These are phyloP conservation scores for Sarcoramphus papa DNA, from an alignment of 2,797 vertebrate species.

Conservation along the genomic window DNA sequence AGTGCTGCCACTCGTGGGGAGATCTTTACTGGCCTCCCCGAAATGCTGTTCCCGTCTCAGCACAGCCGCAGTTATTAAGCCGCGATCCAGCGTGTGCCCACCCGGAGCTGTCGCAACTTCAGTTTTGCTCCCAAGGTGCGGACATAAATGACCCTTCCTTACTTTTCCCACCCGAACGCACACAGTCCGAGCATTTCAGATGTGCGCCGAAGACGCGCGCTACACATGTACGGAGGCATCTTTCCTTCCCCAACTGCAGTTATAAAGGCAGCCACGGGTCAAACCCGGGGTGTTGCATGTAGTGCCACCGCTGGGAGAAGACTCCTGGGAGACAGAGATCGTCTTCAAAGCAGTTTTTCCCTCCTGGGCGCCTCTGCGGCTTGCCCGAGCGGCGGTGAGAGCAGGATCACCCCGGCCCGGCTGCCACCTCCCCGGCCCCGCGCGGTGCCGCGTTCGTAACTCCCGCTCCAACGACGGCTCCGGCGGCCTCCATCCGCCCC, in stretches of 20 bases:
- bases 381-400: background rate
- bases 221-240: background rate
- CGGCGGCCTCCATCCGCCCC: background rate
- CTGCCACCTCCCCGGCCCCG: background rate
- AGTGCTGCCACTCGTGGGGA: background rate
- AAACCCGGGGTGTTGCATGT: background rate
- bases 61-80: background rate
- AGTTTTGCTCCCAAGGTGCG: background rate
- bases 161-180: background rate
- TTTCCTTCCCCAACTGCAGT: background rate
- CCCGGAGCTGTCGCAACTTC: background rate
- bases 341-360: background rate
- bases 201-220: background rate
- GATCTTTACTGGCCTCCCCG: background rate
- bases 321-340: background rate
- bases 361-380: background rate
- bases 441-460: background rate
- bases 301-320: background rate
- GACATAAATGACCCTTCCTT: fast-evolving
- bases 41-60: background rate
- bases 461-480: background rate
- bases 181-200: background rate
- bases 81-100: background rate
- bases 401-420: background rate
- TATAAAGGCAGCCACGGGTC: background rate